phyloP scores from a whole-genome alignment of 2,888 invertebrate species.

The Ischnus inquisitorius region DNA sequence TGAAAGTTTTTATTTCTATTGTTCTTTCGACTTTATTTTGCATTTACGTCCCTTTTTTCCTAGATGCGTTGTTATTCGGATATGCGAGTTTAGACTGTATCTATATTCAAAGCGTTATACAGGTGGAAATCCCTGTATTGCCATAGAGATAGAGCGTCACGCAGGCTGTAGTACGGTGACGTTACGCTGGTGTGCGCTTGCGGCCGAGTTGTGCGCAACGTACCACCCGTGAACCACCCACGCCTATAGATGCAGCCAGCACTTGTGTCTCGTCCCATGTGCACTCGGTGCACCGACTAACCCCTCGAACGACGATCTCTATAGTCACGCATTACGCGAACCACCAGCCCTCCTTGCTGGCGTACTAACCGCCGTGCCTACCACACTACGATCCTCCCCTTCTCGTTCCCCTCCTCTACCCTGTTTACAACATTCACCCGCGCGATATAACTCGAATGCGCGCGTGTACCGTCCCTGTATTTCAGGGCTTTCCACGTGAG shows the following conservation, averaged over 20 bases:
- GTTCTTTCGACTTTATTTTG: not conserved
- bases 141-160: conserved; percentile 39
- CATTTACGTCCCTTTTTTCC: not conserved
- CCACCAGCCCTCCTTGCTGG: conserved; percentile 27
- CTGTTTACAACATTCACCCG: conserved; percentile 46
- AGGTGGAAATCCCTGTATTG: conserved; percentile 6
- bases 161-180: conserved; percentile 37
- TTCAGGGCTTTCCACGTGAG: not conserved
- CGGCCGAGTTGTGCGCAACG: conserved; percentile 28
- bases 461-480: conserved; percentile 14
- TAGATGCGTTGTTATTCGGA: not conserved
- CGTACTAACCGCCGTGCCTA: conserved; percentile 34
- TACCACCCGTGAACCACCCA: conserved; percentile 16
- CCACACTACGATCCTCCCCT: conserved; percentile 31
- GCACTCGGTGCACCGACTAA: conserved; percentile 33
- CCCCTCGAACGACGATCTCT: conserved; percentile 50
- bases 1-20: not conserved
- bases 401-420: conserved; percentile 15
- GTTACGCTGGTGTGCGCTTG: conserved; percentile 51
- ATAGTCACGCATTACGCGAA: conserved; percentile 41
- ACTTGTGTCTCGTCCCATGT: conserved; percentile 19
- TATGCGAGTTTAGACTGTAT: conserved; percentile 8
- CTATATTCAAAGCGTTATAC: conserved; percentile 10
- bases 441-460: conserved; percentile 52
- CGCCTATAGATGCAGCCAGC: conserved; percentile 7